phyloP scores from a whole-genome alignment of 2,888 invertebrate genomes.

The Cheilosia soror region DNA sequence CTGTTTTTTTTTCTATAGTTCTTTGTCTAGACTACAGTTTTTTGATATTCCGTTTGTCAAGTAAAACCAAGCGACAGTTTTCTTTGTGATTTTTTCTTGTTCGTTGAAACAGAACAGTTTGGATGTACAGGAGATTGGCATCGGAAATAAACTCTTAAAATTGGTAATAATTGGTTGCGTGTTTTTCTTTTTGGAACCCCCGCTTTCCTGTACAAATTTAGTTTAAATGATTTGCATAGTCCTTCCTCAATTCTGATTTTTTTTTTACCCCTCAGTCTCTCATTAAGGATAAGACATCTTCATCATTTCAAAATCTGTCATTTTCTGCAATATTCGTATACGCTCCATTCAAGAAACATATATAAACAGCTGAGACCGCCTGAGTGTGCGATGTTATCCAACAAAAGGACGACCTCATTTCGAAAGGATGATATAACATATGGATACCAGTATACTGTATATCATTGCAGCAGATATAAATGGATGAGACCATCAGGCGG shows the following conservation, averaged over 20 bases:
- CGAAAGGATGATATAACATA: constrained; percentile 27
- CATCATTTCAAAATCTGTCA: constrained; percentile 44
- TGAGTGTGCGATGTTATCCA: constrained; percentile 41
- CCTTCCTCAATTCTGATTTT: constrained; percentile 7
- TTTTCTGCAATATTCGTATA: constrained; percentile 23
- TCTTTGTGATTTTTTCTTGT: too few relatives aligned
- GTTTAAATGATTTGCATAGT: constrained; percentile 19
- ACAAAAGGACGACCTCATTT: constrained; percentile 58
- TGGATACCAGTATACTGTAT: not conserved
- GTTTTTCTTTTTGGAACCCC: not conserved
- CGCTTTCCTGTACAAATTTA: constrained; percentile 13
- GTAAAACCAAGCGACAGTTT: too few relatives aligned
- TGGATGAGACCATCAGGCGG: not conserved
- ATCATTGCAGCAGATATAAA: constrained; percentile 10
- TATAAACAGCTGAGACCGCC: constrained; percentile 23
- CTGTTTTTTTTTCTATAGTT: not conserved
- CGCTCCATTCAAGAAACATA: constrained; percentile 30
- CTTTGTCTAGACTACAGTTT: too few relatives aligned
- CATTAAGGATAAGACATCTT: constrained; percentile 29
- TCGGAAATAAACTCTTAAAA: too few relatives aligned
- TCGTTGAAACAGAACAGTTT: not conserved
- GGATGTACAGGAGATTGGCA: not conserved
- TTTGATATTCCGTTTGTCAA: too few relatives aligned
- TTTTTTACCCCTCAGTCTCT: constrained; percentile 27
- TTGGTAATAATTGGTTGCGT: too few relatives aligned